Base-by-base conservation (phyloP, 2,797 vertebrate species). In the Coracias cyanogaster region DNA sequence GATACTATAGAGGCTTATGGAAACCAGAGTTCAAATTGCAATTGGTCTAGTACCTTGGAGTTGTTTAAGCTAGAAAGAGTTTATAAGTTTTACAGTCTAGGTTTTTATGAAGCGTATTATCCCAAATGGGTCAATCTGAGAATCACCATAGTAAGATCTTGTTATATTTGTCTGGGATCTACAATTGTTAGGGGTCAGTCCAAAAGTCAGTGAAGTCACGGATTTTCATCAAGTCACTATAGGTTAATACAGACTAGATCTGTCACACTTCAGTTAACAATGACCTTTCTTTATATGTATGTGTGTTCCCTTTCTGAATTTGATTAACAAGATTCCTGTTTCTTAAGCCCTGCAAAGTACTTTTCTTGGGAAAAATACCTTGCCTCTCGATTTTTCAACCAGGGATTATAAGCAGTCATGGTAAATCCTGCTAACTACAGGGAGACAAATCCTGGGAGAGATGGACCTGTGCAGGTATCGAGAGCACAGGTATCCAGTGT, bases 141-240 rank as follows among this genome's bases (percentile, higher is more conserved):
- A 93, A 94, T 61, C 90, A 46, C 82, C 1, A 0, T 54, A 22
- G 74, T 57, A 46, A 92, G 88, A 93, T 45, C 65, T 65, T 92
- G 93, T 94, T 94, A 3, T 91, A 35, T 93, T 96, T 96, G 96
- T 84, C 96, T 71, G 74, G 74, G 64, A 65, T 93, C 90, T 96
- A 71, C 74, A 78, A 37, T 82, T 94, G 78, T 93, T 82, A 85
- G 81, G 83, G 90, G 83, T 31, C 83, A 37, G 57, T 70, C 89
- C 89, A 85, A 82, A 93, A 87, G 51, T 48, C 5, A 1, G 48
- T 74, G 81, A 84, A 90, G 67, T 92, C 81, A 82, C 51, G 71
- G 89, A 51, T 96, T 96, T 96, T 43, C 86, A 78, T 87, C 84
- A 74, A 80, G 79, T 82, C 86, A 7, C 19, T 33, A 43, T n/a